A percentile compares a stretch with the other conserved stretches of the same genome.
Conservation (phyloP, 2,888 invertebrate species). For the Standfussiana lucernea region DNA sequence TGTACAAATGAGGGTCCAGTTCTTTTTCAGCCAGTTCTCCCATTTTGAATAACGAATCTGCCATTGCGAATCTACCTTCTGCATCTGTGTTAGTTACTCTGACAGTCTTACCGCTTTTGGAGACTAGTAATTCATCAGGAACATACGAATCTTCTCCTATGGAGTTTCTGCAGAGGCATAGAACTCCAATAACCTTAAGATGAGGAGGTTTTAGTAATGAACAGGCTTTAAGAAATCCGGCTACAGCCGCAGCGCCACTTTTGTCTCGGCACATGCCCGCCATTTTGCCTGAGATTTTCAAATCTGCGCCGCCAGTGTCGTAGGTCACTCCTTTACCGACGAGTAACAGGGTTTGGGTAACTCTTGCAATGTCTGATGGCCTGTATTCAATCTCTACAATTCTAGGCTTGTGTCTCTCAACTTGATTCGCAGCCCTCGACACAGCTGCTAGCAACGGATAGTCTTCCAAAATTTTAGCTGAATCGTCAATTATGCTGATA, state of each 20-base stretch:
- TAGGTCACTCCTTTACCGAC: constrained; percentile 97
- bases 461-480: constrained; percentile 91
- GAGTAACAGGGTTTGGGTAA: constrained; percentile 93
- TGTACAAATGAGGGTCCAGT: constrained; percentile 95
- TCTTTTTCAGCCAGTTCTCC: constrained; percentile 91
- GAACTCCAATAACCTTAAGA: constrained; percentile 93
- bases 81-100: constrained; percentile 97
- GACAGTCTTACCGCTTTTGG: constrained; percentile 94
- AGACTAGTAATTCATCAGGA: constrained; percentile 95
- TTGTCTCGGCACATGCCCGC: constrained; percentile 97
- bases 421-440: constrained; percentile 93
- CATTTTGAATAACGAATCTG: constrained; percentile 92
- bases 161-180: constrained; percentile 96
- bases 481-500: constrained; percentile 92
- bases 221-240: constrained; percentile 96
- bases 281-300: constrained; percentile 93
- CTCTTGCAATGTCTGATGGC: constrained; percentile 85
- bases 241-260: constrained; percentile 97
- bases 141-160: constrained; percentile 96
- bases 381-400: constrained; percentile 92
- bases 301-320: constrained; percentile 95
- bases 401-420: constrained; percentile 92
- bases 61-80: constrained; percentile 97
- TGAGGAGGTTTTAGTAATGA: constrained; percentile 93
- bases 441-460: constrained; percentile 95